A percentile compares a stretch with the other conserved stretches of the same genome.
These are phyloP conservation scores for Tetheella fluctuosa DNA, from an alignment of 2,888 invertebrate genomes.

Conservation along the genomic window DNA sequence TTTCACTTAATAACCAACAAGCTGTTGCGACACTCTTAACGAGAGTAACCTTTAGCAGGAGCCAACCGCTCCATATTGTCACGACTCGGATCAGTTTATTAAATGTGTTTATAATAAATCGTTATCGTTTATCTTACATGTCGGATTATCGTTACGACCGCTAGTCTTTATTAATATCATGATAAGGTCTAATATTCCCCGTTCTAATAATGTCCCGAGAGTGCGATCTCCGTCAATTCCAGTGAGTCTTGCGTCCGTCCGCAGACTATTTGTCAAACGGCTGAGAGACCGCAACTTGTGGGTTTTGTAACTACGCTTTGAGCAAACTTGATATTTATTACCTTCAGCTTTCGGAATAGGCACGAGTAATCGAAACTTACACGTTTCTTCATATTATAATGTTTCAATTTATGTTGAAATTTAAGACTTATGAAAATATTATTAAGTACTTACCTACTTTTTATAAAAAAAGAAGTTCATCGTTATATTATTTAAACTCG, in stretches of 20 bases:
- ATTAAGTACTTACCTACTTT: conserved; percentile 16
- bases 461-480: conserved; percentile 26
- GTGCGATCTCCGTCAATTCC: conserved; percentile 34
- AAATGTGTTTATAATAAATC: conserved; percentile 68
- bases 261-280: conserved; percentile 68
- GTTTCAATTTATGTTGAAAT: conserved; percentile 43
- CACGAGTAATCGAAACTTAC: conserved; percentile 56
- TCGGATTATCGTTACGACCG: conserved; percentile 46
- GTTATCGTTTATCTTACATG: conserved; percentile 65
- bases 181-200: conserved; percentile 38
- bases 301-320: conserved; percentile 71
- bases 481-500: conserved; percentile 19
- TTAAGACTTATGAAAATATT: conserved; percentile 17
- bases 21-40: conserved; percentile 73
- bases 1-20: conserved; percentile 57
- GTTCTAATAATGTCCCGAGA: conserved; percentile 23
- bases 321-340: conserved; percentile 74
- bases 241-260: conserved; percentile 47
- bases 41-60: conserved; percentile 80
- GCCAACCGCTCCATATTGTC: conserved; percentile 77
- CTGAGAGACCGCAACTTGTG: conserved; percentile 59
- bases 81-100: conserved; percentile 70
- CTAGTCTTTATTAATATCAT: conserved; percentile 48
- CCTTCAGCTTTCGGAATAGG: conserved; percentile 67
- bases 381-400: conserved; percentile 50